phyloP scores from a whole-genome alignment of 2,797 vertebrate genomes.

The Eulemur coronatus region DNA sequence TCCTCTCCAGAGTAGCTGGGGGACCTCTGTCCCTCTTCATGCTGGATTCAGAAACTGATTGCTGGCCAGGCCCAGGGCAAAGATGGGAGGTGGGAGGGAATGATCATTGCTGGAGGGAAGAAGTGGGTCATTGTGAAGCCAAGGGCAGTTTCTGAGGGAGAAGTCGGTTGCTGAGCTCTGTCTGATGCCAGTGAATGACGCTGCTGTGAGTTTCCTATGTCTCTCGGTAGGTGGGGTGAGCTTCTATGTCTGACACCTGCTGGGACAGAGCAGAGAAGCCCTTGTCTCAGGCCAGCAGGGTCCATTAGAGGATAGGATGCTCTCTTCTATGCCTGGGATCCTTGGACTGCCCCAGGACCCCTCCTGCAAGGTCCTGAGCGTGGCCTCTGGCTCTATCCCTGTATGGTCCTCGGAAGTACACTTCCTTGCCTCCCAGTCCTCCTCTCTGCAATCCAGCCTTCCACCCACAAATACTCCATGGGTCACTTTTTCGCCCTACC shows the following conservation, averaged over 20 bases:
- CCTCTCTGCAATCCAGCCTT: neutral
- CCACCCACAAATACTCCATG: neutral
- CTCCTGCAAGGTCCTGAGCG: neutral
- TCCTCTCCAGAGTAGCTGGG: neutral
- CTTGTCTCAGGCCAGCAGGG: neutral
- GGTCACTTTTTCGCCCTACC: neutral
- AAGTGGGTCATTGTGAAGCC: neutral
- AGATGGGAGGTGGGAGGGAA: neutral
- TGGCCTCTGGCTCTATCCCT: neutral
- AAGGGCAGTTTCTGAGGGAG: neutral
- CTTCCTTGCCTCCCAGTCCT: neutral
- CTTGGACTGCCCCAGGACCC: neutral
- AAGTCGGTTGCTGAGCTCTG: neutral
- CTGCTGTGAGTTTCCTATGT: neutral
- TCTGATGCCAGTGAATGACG: neutral
- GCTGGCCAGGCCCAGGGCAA: neutral
- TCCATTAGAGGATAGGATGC: neutral
- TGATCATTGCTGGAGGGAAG: neutral
- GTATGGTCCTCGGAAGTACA: neutral
- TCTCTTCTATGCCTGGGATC: neutral
- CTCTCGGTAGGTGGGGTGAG: neutral
- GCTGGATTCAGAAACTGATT: neutral
- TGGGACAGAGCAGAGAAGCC: neutral
- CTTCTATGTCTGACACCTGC: neutral
- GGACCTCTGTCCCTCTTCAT: neutral